Evolutionary conservation across 2,113 vertebrate genomes (phyloP).

Genomic region (Tympanuchus pallidicinctus): DNA sequence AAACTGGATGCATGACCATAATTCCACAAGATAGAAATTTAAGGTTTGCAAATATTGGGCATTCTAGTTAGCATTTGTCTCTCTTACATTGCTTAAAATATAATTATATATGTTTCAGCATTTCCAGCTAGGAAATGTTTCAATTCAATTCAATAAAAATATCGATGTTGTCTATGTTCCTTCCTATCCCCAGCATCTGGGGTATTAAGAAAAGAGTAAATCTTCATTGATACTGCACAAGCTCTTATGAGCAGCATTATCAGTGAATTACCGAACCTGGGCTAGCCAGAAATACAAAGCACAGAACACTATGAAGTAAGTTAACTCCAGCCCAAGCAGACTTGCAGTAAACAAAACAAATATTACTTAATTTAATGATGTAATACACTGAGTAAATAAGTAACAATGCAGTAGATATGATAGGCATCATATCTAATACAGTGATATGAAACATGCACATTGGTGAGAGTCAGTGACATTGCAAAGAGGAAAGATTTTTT

Average conservation of each 20-base stretch:
- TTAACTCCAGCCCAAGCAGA: background rate
- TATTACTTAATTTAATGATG: background rate
- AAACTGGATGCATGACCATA: background rate
- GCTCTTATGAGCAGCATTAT: background rate
- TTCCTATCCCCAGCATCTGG: background rate
- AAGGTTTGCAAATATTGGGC: background rate
- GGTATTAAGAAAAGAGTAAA: background rate
- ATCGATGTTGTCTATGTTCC: background rate
- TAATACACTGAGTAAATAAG: background rate
- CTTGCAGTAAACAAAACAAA: background rate
- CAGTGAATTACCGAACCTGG: background rate
- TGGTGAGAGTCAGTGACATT: background rate
- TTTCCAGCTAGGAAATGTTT: background rate
- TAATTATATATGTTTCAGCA: background rate
- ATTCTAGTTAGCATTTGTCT: background rate
- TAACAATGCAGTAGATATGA: background rate
- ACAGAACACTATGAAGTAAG: background rate
- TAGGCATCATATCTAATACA: background rate
- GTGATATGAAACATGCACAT: background rate
- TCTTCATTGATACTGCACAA: background rate
- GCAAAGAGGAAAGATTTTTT: background rate
- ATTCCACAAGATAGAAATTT: background rate
- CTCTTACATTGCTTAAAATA: background rate
- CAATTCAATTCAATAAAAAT: background rate
- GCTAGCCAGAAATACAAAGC: background rate